Evolutionary conservation across 1,140 invertebrate genomes (phyloP), one percentile per base, ranked within the genome.

Genomic region (Oryctes rhinoceros): DNA sequence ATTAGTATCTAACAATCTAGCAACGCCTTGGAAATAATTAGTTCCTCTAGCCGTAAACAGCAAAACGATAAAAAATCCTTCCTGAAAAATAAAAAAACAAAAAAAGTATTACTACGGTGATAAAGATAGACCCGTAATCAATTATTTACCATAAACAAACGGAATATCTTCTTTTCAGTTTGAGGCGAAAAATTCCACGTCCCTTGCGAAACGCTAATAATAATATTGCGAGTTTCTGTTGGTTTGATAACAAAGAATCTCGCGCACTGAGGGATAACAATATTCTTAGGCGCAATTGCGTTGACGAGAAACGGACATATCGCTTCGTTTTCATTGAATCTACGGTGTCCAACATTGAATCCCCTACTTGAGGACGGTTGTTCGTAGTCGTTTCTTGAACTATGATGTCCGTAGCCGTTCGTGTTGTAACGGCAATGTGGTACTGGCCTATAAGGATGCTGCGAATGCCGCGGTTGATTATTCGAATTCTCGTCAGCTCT

Each of bases 151-250:
- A 9, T 44, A 79, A 79, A 81, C 48, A 59, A 59, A 89, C 88
- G 87, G 79, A 88, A 84, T 37, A 90, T 62, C 81, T 89, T 90
- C 82, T 88, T 90, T 20, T 88, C 86, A 0, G 88, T 90, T 76
- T 86, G 86, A 7, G 83, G 86, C 13, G 88, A 83, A 85, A 90
- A 90, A 44, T 86, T 86, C 83, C 86, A 90, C 81, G 87, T 88
- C 15, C 87, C 86, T 49, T 86, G 86, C 3, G 87, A 85, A 0
- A 86, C 87, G 79, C 80, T 84, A 83, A 87, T 87, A 11, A 87
- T 87, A 71, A 79, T 74, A 37, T 71, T 59, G 15, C 49, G n/a
- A 18, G 80, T 77, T 75, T 76, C 78, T 35, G 44, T 67, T 48
- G 75, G 65, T 47, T 18, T 80, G 10, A 80, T 53, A 20, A 80